Evolutionary conservation across 2,113 vertebrate species (phyloP), one percentile per base, ranked within the genome.

Genomic region (Etia nguti): DNA sequence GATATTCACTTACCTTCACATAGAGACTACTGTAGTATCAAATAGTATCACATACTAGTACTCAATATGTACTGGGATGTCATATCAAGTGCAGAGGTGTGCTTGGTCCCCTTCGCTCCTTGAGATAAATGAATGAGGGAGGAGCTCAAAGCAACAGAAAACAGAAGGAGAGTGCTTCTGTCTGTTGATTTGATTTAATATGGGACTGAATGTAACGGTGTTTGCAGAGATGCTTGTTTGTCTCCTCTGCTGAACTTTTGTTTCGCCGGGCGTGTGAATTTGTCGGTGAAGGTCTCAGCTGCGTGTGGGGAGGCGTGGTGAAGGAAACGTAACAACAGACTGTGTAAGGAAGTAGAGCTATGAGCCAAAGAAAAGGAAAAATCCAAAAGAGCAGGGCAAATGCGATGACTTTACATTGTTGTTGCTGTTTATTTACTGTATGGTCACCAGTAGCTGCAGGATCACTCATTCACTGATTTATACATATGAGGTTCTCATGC

Each of bases 241-340:
- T 68, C 34, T 65, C 60, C 60, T 38, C 62, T 5, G 20, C 34
- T 38, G 20, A 8, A 65, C 60, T n/a, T 68, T 38, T 3, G 60
- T 38, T 65, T 36, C 2, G 1, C 5, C 10, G 29, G 26, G 29
- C 16, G 3, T 34, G 60, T 4, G 0, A 4, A 13, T 2, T 8
- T 8, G 56, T 22, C 12, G 20, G 20, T 41, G 62, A 10, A 34
- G 15, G 57, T 6, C 2, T 38, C 11, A 3, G 24, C 62, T 13
- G 11, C n/a, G 11, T 41, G n/a, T 22, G 20, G 7, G n/a, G 36
- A 68, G 7, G 7, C 0, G 4, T 6, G 1, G 36, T 2, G 36
- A 22, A 10, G 62, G 20, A 43, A 0, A 8, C 62, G 3, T 1
- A 22, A 43, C n/a, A 70, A 15, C n/a, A 10, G 65, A 43, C 36